These are phyloP conservation scores for Coracias cyanogaster DNA, from an alignment of 2,797 vertebrate genomes.

Conservation along the genomic window DNA sequence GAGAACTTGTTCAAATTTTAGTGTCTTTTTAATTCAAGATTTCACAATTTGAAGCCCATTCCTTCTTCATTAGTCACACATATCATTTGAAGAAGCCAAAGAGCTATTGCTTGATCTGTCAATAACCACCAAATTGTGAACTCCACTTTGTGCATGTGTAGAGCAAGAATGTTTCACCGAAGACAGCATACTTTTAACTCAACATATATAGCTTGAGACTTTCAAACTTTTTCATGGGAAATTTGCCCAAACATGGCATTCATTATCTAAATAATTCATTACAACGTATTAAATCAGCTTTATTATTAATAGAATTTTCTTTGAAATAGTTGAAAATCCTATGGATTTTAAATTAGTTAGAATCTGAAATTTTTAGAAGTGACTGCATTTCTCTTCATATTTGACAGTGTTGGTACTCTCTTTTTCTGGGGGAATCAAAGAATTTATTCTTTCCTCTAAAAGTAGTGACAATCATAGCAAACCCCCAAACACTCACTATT, in stretches of 20 bases:
- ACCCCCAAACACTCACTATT: not conserved
- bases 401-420: constrained; percentile 30
- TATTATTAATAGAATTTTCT: constrained; percentile 54
- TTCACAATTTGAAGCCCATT: not conserved
- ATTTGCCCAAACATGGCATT: not conserved
- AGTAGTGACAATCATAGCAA: constrained; percentile 11
- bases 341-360: constrained; percentile 45
- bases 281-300: constrained; percentile 18
- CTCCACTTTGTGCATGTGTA: not conserved
- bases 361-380: constrained; percentile 55
- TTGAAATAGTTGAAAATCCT: constrained; percentile 55
- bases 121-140: not conserved
- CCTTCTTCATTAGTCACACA: not conserved
- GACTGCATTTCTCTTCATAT: not conserved
- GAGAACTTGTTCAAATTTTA: not conserved
- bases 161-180: not conserved
- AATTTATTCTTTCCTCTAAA: constrained; percentile 10
- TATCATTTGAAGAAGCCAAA: not conserved
- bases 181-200: not conserved
- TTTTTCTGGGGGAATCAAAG: constrained; percentile 40
- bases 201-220: not conserved
- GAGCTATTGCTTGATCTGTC: not conserved
- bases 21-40: not conserved
- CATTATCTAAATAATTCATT: constrained; percentile 52
- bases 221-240: not conserved